Evolutionary conservation across 2,797 vertebrate species (phyloP).

Genomic region (Emydoidea blandingii): DNA sequence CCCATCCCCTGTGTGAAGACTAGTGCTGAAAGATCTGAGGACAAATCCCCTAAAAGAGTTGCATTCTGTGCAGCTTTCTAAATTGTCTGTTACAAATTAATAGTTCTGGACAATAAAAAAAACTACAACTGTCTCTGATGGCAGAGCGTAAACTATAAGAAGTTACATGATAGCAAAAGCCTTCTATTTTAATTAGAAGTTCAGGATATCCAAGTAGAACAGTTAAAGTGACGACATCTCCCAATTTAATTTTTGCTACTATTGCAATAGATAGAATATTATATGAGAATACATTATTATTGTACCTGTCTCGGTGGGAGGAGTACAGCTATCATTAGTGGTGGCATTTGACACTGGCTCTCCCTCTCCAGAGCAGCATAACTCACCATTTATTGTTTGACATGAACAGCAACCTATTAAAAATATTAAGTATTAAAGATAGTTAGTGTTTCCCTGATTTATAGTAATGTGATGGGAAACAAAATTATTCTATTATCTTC

Average conservation of each 20-base stretch:
- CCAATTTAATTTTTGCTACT: background rate
- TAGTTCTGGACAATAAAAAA: background rate
- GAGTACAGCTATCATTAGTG: constrained; percentile 59
- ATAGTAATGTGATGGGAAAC: background rate
- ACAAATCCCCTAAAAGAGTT: background rate
- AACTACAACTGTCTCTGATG: background rate
- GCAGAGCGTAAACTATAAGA: background rate
- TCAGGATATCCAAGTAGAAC: background rate
- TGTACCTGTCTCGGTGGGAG: constrained; percentile 84
- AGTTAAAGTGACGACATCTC: background rate
- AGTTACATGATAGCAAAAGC: background rate
- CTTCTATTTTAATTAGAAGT: background rate
- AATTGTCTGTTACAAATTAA: background rate
- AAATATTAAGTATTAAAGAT: background rate
- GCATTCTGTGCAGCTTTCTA: background rate
- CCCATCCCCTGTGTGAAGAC: background rate
- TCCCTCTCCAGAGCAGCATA: constrained; percentile 73
- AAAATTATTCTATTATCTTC: background rate
- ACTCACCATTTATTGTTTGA: constrained; percentile 77
- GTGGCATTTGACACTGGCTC: constrained; percentile 80
- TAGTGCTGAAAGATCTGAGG: background rate
- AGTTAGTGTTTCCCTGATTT: constrained; percentile 23
- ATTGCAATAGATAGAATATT: background rate
- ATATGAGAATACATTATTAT: background rate
- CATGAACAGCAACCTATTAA: constrained; percentile 89